A percentile compares a stretch with the other conserved stretches of the same genome.
These are phyloP conservation scores for Drepana falcataria DNA, from an alignment of 2,888 invertebrate genomes.

Conservation along the genomic window DNA sequence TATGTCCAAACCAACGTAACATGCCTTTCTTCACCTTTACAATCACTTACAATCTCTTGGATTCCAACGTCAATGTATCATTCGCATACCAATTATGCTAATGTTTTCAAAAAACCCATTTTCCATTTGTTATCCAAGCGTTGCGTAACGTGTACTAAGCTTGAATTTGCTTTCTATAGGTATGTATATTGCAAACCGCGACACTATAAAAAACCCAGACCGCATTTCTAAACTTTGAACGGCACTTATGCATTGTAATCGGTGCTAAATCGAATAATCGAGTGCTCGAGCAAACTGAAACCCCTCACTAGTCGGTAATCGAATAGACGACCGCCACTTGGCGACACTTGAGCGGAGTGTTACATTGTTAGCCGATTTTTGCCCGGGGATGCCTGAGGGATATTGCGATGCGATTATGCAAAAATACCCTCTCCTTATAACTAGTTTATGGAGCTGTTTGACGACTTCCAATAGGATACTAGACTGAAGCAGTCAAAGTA, in stretches of 20 bases:
- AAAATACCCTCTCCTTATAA: conserved; percentile 38
- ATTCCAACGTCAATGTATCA: too few relatives aligned
- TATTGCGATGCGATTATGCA: conserved; percentile 50
- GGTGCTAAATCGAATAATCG: conserved; percentile 66
- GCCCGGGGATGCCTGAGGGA: conserved; percentile 38
- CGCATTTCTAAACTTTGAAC: conserved; percentile 45
- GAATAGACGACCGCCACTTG: conserved; percentile 73
- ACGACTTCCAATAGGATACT: conserved; percentile 9
- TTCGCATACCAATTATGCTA: not conserved
- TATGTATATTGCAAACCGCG: conserved; percentile 8
- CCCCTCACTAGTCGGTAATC: conserved; percentile 66
- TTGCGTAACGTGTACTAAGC: not conserved
- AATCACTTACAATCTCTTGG: too few relatives aligned
- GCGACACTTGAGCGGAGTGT: conserved; percentile 64
- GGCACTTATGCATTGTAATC: conserved; percentile 69
- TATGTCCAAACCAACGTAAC: too few relatives aligned
- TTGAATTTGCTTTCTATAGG: too few relatives aligned
- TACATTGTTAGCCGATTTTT: conserved; percentile 74
- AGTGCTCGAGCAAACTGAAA: conserved; percentile 65
- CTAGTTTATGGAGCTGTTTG: conserved; percentile 35
- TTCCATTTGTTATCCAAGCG: not conserved
- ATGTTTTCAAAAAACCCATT: not conserved
- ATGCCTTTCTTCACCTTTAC: too few relatives aligned
- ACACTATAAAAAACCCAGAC: conserved; percentile 30
- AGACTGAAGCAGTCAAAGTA: too few relatives aligned